Evolutionary conservation across 2,797 vertebrate species (phyloP).

Genomic region (Furcifer pardalis): DNA sequence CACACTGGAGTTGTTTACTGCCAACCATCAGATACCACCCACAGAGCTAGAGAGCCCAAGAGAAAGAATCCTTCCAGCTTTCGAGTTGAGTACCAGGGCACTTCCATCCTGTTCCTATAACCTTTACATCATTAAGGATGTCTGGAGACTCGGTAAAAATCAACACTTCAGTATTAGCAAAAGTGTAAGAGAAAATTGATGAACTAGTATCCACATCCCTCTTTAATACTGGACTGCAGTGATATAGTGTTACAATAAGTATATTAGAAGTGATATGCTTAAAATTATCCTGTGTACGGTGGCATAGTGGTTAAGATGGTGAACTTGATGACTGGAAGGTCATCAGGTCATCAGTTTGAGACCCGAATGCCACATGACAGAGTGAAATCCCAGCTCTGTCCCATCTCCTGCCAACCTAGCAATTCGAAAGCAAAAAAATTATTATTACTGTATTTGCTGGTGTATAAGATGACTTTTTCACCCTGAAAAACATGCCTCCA

Average conservation of each 20-base stretch:
- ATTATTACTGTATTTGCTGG: too few relatives aligned
- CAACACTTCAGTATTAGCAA: not conserved
- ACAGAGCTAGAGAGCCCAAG: slow-evolving; percentile 38
- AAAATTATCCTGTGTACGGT: too few relatives aligned
- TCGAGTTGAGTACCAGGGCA: slow-evolving; percentile 5
- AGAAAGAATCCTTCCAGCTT: slow-evolving; percentile 56
- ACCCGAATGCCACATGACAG: too few relatives aligned
- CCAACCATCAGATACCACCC: slow-evolving; percentile 61
- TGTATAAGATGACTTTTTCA: too few relatives aligned
- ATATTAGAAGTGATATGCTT: too few relatives aligned
- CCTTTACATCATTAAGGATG: not conserved
- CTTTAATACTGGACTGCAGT: not conserved
- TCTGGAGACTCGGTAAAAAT: not conserved
- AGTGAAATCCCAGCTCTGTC: too few relatives aligned
- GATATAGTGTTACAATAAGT: not conserved
- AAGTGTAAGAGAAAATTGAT: not conserved
- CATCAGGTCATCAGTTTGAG: too few relatives aligned
- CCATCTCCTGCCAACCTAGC: too few relatives aligned
- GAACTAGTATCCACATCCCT: not conserved
- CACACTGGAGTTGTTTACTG: slow-evolving; percentile 60
- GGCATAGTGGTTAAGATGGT: too few relatives aligned
- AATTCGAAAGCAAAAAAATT: too few relatives aligned
- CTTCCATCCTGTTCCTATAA: not conserved
- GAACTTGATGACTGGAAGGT: too few relatives aligned
- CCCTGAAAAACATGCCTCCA: too few relatives aligned